These are phyloP conservation scores for Augiades crinisus DNA, from an alignment of 2,888 invertebrate genomes.

Conservation along the genomic window DNA sequence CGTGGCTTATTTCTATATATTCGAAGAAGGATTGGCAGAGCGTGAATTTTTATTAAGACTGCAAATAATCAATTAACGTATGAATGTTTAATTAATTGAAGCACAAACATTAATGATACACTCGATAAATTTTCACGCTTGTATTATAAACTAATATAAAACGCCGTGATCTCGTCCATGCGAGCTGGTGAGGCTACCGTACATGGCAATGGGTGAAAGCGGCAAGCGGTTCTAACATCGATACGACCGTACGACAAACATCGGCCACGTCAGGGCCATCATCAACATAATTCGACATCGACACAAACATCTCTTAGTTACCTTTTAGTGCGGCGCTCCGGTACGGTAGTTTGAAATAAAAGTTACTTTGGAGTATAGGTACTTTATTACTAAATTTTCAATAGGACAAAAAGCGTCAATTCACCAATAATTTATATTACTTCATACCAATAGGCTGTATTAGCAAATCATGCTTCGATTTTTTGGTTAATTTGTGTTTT, in stretches of 20 bases:
- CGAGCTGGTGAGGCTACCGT: constrained; percentile 39
- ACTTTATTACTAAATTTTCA: constrained; percentile 76
- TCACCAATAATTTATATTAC: constrained; percentile 41
- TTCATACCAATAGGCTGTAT: constrained; percentile 37
- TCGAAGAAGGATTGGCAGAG: neutral
- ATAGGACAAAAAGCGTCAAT: constrained; percentile 67
- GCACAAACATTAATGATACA: too few relatives aligned
- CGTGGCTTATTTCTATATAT: constrained; percentile 8
- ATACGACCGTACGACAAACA: constrained; percentile 68
- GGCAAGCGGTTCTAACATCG: constrained; percentile 71
- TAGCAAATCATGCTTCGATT: constrained; percentile 57
- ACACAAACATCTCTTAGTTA: constrained; percentile 58
- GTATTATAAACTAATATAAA: neutral
- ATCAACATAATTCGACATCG: constrained; percentile 50
- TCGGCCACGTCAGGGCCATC: constrained; percentile 35
- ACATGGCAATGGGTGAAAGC: constrained; percentile 53
- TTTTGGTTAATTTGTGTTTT: constrained; percentile 38
- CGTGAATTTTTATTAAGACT: constrained; percentile 25
- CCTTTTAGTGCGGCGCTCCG: constrained; percentile 73
- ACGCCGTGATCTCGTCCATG: constrained; percentile 20
- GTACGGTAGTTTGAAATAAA: constrained; percentile 75
- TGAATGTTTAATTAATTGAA: too few relatives aligned
- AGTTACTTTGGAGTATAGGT: constrained; percentile 79
- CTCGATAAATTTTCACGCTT: constrained; percentile 11
- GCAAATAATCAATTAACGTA: too few relatives aligned